phyloP scores from a whole-genome alignment of 2,797 vertebrate species.

The Meriones psammophilus region DNA sequence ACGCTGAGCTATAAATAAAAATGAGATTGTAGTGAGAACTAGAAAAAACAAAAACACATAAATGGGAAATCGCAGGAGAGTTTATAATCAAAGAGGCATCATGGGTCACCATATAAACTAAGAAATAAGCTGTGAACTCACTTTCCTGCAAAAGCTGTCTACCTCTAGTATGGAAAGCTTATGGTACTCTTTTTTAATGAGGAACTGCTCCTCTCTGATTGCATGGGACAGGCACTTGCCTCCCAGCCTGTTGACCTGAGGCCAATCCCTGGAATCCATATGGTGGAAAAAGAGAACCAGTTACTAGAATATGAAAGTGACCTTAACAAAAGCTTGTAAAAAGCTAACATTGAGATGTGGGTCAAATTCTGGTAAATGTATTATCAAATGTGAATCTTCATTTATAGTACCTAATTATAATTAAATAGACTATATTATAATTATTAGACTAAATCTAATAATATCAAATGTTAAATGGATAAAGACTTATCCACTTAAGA shows the following conservation, averaged over 20 bases:
- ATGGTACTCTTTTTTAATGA: not conserved
- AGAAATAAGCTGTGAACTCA: not conserved
- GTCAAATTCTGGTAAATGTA: not conserved
- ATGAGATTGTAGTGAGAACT: not conserved
- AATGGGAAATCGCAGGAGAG: not conserved
- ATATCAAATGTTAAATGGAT: not conserved
- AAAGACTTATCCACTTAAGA: not conserved
- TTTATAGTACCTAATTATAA: not conserved
- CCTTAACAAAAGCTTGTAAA: not conserved
- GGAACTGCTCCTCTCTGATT: not conserved
- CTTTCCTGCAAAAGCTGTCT: not conserved
- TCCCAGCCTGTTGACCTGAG: not conserved
- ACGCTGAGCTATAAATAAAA: not conserved
- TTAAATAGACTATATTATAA: too few relatives aligned
- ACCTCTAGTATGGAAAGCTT: not conserved
- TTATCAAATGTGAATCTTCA: conserved; percentile 43
- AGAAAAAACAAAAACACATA: conserved; percentile 26
- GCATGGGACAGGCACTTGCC: not conserved
- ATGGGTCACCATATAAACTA: not conserved
- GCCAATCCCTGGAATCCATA: not conserved
- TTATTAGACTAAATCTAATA: not conserved
- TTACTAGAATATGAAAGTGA: not conserved
- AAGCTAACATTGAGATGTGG: not conserved
- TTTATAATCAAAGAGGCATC: not conserved
- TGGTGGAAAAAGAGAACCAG: not conserved